Percentiles rank a stretch among this genome's conserved stretches.
Evolutionary conservation across 2,888 invertebrate genomes (phyloP).

Genomic region (Pterostichus niger): DNA sequence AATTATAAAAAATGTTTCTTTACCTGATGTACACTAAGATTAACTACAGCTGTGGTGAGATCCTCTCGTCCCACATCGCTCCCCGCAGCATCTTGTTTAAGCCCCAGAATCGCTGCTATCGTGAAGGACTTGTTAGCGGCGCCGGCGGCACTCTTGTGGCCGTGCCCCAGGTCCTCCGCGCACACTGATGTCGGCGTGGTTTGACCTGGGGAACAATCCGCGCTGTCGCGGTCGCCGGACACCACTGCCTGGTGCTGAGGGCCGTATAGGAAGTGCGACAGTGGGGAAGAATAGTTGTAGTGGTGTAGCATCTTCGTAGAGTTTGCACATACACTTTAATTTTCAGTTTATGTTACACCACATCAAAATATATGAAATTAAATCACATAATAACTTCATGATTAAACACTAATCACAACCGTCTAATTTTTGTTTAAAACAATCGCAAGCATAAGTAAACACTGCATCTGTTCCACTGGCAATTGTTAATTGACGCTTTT

Average conservation of each 20-base stretch:
- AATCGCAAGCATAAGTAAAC: no score
- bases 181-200: conserved; percentile 71
- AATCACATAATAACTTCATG: no score
- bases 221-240: conserved; percentile 73
- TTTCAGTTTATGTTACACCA: no score
- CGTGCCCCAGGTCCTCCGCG: conserved; percentile 71
- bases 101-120: conserved; percentile 91
- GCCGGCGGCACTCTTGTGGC: conserved; percentile 72
- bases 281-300: conserved; percentile 75
- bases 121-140: conserved; percentile 84
- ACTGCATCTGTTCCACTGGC: no score
- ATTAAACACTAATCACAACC: no score
- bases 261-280: conserved; percentile 75
- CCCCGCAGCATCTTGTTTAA: conserved; percentile 78
- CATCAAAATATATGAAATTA: no score
- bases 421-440: no score
- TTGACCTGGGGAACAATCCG: conserved; percentile 70
- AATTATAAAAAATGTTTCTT: no score
- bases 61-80: conserved; percentile 71
- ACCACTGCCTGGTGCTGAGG: conserved; percentile 72
- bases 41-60: conserved; percentile 76
- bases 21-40: conserved; percentile 79
- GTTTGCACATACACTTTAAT: not conserved
- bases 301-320: conserved; percentile 74
- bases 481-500: no score